Conservation (phyloP, 1,140 invertebrate genomes). For the Pollicipes pollicipes region DNA sequence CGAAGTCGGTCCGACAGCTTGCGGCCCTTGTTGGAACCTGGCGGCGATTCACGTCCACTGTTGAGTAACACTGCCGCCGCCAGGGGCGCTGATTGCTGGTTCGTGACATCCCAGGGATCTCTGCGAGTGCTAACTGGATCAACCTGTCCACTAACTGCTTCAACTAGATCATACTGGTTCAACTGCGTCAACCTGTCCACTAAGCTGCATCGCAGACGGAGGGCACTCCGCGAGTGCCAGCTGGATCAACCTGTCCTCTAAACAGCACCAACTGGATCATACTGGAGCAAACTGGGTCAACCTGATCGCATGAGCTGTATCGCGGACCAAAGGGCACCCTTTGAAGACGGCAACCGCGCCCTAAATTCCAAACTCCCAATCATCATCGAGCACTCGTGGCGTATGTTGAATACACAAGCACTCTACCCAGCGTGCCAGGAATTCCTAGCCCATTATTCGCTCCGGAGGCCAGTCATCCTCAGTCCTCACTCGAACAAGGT, state of each 20-base stretch:
- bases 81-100: background rate
- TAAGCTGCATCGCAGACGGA: too few relatives aligned
- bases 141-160: too few relatives aligned
- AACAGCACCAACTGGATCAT: constrained; percentile 10
- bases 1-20: constrained; percentile 57
- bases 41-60: background rate
- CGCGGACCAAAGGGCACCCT: background rate
- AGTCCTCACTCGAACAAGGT: constrained; percentile 52
- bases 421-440: too few relatives aligned
- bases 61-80: background rate
- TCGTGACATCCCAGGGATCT: background rate
- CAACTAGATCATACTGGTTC: too few relatives aligned
- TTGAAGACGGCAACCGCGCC: background rate
- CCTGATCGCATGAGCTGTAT: constrained; percentile 10
- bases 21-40: constrained; percentile 49
- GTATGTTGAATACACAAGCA: too few relatives aligned
- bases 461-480: too few relatives aligned
- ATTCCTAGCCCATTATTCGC: too few relatives aligned
- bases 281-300: constrained; percentile 10
- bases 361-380: constrained; percentile 15
- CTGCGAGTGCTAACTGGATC: background rate
- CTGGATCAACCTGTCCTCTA: background rate
- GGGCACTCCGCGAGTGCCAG: background rate
- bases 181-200: too few relatives aligned
- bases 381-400: too few relatives aligned